phyloP scores from a whole-genome alignment of 2,888 invertebrate species.

The Phania funesta region DNA sequence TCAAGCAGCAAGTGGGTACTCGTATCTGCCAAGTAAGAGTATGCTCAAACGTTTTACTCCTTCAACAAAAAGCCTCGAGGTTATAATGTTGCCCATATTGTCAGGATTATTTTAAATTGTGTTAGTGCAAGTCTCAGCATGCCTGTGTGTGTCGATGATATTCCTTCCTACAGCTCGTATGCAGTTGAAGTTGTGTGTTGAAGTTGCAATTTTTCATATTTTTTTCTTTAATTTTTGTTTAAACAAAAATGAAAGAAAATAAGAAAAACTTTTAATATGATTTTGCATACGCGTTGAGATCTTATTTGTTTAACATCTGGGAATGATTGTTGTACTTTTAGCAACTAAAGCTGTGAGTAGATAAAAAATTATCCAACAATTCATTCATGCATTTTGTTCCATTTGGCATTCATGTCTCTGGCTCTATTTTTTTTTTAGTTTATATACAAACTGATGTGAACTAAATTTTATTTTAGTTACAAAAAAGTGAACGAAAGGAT shows the following conservation, averaged over 20 bases:
- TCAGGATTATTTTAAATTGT: slow-evolving; percentile 50
- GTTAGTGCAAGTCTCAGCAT: slow-evolving; percentile 12
- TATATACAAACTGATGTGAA: slow-evolving; percentile 39
- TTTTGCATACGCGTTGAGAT: slow-evolving; percentile 33
- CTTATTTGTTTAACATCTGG: slow-evolving; percentile 65
- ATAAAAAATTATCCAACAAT: slow-evolving; percentile 52
- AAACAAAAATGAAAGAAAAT: background rate
- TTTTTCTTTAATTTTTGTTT: slow-evolving; percentile 7
- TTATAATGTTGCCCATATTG: slow-evolving; percentile 52
- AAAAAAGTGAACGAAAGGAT: slow-evolving; percentile 17
- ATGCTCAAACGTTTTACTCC: slow-evolving; percentile 15
- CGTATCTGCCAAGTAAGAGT: slow-evolving; percentile 15
- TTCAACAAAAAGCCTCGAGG: slow-evolving; percentile 43
- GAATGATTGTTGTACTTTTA: slow-evolving; percentile 42
- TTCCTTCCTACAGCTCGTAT: slow-evolving; percentile 7
- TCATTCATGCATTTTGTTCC: slow-evolving; percentile 38
- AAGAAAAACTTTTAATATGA: slow-evolving; percentile 41
- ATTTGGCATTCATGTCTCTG: slow-evolving; percentile 38
- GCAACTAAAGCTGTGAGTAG: background rate
- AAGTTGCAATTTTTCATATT: slow-evolving; percentile 45
- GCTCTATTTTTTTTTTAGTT: too few species aligned
- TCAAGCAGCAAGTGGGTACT: slow-evolving; percentile 29
- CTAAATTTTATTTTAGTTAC: slow-evolving; percentile 25
- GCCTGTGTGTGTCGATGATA: background rate
- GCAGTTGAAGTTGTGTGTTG: slow-evolving; percentile 38